phyloP scores from a whole-genome alignment of 2,797 vertebrate species.

The Microchirus variegatus region DNA sequence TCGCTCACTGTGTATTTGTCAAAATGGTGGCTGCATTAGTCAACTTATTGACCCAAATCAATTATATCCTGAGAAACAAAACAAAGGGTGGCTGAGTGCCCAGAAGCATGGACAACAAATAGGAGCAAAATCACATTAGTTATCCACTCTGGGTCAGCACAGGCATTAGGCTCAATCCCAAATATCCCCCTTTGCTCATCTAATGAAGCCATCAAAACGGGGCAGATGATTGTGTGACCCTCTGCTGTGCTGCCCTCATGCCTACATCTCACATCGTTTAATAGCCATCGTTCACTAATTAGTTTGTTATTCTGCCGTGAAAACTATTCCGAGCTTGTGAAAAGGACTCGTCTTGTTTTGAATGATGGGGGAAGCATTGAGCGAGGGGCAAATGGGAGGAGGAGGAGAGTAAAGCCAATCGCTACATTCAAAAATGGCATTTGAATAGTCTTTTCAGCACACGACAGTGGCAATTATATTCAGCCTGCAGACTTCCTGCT shows the following conservation, averaged over 20 bases:
- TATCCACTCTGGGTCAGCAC: conserved; percentile 50
- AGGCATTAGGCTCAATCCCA: conserved; percentile 61
- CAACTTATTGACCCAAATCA: no score
- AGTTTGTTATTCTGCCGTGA: conserved; percentile 83
- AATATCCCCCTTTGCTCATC: conserved; percentile 62
- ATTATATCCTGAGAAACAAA: no score
- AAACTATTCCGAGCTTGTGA: conserved; percentile 81
- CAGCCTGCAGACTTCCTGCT: conserved; percentile 73
- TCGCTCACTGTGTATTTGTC: no score
- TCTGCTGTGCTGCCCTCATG: conserved; percentile 67
- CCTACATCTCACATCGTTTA: conserved; percentile 62
- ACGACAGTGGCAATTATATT: conserved; percentile 79
- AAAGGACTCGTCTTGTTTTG: conserved; percentile 80
- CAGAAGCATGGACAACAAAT: conserved; percentile 45
- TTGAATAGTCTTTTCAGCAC: conserved; percentile 82
- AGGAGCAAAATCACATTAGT: conserved; percentile 53
- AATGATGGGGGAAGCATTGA: conserved; percentile 76
- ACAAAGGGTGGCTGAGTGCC: not conserved
- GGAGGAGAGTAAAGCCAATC: conserved; percentile 71
- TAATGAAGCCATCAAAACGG: conserved; percentile 76
- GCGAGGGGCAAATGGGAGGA: conserved; percentile 70
- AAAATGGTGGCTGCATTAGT: no score
- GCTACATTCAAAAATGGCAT: conserved; percentile 75
- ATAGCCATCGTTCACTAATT: conserved; percentile 81
- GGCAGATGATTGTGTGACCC: conserved; percentile 65